Percentiles rank a stretch among this genome's conserved stretches.
Conservation (phyloP, 2,888 invertebrate genomes). For the Pollenia griseotomentosa region DNA sequence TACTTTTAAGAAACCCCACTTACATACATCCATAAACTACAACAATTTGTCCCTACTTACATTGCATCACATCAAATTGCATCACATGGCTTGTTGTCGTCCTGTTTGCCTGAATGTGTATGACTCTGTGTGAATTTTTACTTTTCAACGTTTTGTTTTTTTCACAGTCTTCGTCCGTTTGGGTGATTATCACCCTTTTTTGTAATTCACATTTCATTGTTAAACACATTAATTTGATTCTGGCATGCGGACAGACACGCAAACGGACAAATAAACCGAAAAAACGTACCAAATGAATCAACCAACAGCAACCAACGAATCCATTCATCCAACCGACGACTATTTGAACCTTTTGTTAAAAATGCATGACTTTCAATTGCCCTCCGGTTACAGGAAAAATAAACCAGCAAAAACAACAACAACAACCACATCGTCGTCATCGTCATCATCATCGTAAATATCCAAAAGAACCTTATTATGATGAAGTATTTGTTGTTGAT, state of each 20-base stretch:
- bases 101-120: slow-evolving; percentile 7
- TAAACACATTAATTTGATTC: slow-evolving; percentile 72
- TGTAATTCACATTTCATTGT: slow-evolving; percentile 70
- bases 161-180: slow-evolving; percentile 49
- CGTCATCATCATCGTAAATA: not conserved
- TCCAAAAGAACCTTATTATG: slow-evolving; percentile 46
- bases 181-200: slow-evolving; percentile 74
- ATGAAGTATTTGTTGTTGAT: slow-evolving; percentile 53
- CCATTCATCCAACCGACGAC: slow-evolving; percentile 39
- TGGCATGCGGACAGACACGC: slow-evolving; percentile 23
- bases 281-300: not conserved
- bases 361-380: slow-evolving; percentile 75
- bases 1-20: not conserved
- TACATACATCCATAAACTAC: not conserved
- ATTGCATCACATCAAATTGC: slow-evolving; percentile 60
- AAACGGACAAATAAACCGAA: slow-evolving; percentile 41
- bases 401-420: slow-evolving; percentile 32
- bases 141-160: slow-evolving; percentile 27
- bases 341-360: slow-evolving; percentile 62
- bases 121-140: not conserved
- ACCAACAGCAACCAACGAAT: not conserved
- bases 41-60: slow-evolving; percentile 41
- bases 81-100: slow-evolving; percentile 60
- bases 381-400: slow-evolving; percentile 65
- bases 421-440: not conserved